Evolutionary conservation across 2,113 vertebrate species (phyloP).

Genomic region (Micronycteris hirsuta): DNA sequence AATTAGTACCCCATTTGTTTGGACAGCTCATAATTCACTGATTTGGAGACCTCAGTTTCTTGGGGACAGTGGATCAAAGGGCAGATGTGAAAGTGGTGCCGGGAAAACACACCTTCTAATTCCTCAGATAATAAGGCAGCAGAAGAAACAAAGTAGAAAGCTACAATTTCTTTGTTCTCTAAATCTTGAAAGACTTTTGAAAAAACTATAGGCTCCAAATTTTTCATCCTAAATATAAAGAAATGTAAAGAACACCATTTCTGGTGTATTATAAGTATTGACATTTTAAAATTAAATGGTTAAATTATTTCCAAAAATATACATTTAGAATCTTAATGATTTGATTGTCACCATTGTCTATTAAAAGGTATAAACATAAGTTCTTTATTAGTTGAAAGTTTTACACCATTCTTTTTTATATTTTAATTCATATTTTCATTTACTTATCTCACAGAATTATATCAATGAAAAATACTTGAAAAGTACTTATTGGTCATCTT

Average conservation of each 20-base stretch:
- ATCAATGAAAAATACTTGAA: neutral
- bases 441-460: neutral
- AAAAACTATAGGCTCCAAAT: neutral
- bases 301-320: neutral
- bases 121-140: neutral
- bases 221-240: neutral
- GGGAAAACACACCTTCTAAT: neutral
- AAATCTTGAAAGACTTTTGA: conserved; percentile 1
- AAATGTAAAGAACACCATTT: conserved; percentile 8
- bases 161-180: neutral
- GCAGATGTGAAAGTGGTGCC: neutral
- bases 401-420: neutral
- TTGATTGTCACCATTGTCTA: neutral
- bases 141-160: neutral
- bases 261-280: neutral
- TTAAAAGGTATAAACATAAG: neutral
- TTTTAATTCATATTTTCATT: conserved; percentile 24
- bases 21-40: neutral
- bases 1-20: conserved; percentile 14
- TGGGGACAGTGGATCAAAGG: neutral
- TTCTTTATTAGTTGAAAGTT: neutral
- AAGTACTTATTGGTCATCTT: neutral
- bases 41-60: neutral
- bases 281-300: neutral
- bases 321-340: neutral